Conservation (phyloP, 23 tunicate species). For the Diplosoma virens region DNA sequence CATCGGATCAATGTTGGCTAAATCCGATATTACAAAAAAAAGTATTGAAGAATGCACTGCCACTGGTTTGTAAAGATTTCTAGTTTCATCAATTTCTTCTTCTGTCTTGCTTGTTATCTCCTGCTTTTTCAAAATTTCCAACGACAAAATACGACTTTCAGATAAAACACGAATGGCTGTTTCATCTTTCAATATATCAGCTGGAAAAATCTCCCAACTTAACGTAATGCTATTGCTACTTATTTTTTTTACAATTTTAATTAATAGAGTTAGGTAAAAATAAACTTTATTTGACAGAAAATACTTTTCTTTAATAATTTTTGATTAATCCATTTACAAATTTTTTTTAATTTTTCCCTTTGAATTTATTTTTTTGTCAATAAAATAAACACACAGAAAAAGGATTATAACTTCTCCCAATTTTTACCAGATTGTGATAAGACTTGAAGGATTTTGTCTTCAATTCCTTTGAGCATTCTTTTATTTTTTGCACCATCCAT, state of each 20-base stretch:
- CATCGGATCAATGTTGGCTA: conserved; percentile 92
- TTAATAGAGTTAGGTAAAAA: too few relatives aligned
- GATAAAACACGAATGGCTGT: conserved; percentile 75
- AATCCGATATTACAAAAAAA: conserved; percentile 87
- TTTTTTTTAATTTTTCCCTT: too few relatives aligned
- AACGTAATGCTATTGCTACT: too few relatives aligned
- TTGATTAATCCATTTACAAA: too few relatives aligned
- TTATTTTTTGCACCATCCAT: conserved; percentile 85
- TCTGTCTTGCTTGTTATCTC: conserved; percentile 82
- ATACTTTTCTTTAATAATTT: too few relatives aligned
- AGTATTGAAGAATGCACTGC: conserved; percentile 83
- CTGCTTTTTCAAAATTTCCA: conserved; percentile 70
- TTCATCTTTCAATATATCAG: conserved; percentile 83
- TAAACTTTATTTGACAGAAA: too few relatives aligned
- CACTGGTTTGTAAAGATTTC: conserved; percentile 78
- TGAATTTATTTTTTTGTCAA: too few relatives aligned
- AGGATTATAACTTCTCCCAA: too few relatives aligned
- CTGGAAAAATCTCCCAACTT: conserved; percentile 34
- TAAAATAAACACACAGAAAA: too few relatives aligned
- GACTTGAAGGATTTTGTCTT: conserved; percentile 83
- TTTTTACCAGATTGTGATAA: conserved; percentile 54
- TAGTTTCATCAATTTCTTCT: conserved; percentile 62
- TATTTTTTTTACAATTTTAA: too few relatives aligned
- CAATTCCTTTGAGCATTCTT: conserved; percentile 78
- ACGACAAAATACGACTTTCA: conserved; percentile 57